Evolutionary conservation across 2,797 vertebrate species (phyloP).

Genomic region (Phylloscopus collybita): DNA sequence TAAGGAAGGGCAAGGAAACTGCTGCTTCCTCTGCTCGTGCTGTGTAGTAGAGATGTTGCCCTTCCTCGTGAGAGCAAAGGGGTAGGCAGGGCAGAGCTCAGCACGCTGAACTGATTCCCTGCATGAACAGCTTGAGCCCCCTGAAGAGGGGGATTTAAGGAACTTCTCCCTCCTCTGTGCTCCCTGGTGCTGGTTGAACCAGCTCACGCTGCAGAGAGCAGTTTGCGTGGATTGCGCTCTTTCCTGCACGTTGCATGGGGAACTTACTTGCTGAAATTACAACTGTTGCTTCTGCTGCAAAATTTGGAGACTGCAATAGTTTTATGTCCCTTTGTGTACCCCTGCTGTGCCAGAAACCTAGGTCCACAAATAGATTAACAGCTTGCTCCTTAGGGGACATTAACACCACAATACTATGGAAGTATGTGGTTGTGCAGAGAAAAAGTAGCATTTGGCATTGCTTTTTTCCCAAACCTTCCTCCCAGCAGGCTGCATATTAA

Average conservation of each 20-base stretch:
- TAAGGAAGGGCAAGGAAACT: conserved; percentile 34
- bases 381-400: neutral
- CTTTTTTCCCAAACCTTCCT: neutral
- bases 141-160: neutral
- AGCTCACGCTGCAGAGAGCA: rapidly evolving
- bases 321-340: neutral
- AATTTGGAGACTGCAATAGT: neutral
- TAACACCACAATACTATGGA: neutral
- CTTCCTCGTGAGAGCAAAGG: neutral
- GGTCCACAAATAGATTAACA: neutral
- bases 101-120: neutral
- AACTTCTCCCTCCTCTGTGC: rapidly evolving
- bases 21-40: conserved; percentile 25
- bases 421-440: neutral
- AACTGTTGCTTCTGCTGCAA: neutral
- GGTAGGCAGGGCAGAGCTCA: neutral
- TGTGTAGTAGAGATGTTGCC: neutral
- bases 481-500: neutral
- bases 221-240: rapidly evolving
- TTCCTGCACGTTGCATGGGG: neutral
- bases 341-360: neutral
- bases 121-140: neutral
- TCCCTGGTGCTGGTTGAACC: neutral
- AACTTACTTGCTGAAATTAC: neutral
- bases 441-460: neutral